These are phyloP conservation scores for Danio choprae DNA, from an alignment of 2,797 vertebrate species.

Conservation along the genomic window DNA sequence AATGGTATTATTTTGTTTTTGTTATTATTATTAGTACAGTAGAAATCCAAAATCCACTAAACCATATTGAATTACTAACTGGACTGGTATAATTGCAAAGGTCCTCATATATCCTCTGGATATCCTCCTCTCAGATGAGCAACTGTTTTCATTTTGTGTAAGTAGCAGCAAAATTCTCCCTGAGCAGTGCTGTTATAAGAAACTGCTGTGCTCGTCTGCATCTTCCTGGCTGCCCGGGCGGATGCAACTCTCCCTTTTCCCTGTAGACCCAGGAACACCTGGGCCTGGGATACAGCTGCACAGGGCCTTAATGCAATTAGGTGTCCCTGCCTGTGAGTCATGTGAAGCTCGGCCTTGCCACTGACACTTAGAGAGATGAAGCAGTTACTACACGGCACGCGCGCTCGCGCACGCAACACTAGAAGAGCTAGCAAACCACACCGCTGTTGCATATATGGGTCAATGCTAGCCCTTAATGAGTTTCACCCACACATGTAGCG, in stretches of 20 bases:
- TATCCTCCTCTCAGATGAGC: neutral
- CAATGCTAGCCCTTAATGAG: constrained; percentile 54
- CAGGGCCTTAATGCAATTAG: constrained; percentile 59
- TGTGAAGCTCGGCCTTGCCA: constrained; percentile 35
- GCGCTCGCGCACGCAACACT: neutral
- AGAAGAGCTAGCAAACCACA: constrained; percentile 33
- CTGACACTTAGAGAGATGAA: constrained; percentile 53
- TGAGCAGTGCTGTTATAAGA: constrained; percentile 28
- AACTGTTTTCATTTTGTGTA: constrained; percentile 38
- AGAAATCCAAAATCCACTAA: neutral
- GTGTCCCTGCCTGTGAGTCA: constrained; percentile 50
- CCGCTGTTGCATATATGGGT: constrained; percentile 38
- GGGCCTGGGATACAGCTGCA: constrained; percentile 53
- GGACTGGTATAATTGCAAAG: neutral
- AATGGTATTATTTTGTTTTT: too few relatives aligned
- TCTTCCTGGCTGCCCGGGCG: constrained; percentile 23
- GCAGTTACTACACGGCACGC: constrained; percentile 17
- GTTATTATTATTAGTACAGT: too few relatives aligned
- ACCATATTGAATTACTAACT: neutral
- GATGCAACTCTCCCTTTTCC: constrained; percentile 38
- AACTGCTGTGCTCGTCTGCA: constrained; percentile 27
- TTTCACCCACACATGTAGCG: constrained; percentile 52
- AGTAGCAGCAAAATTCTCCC: constrained; percentile 31
- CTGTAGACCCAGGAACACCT: constrained; percentile 45
- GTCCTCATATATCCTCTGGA: constrained; percentile 13